These are phyloP conservation scores for Pyrgus malvae DNA, from an alignment of 2,888 invertebrate species.

Conservation along the genomic window DNA sequence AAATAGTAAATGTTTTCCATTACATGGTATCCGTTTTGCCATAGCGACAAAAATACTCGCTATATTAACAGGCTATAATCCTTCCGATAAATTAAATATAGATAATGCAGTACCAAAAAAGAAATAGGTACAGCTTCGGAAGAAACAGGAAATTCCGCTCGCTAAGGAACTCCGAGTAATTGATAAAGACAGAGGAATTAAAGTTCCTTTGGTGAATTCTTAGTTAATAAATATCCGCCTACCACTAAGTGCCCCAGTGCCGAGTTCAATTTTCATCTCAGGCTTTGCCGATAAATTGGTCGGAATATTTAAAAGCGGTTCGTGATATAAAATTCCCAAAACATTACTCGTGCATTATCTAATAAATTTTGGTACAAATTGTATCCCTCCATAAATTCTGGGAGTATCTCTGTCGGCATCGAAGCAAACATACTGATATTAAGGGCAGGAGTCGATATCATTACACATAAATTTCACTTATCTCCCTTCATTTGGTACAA, in stretches of 20 bases:
- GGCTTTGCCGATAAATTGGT: constrained; percentile 10
- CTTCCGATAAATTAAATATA: no score
- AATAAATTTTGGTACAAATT: constrained; percentile 28
- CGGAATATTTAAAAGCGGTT: constrained; percentile 16
- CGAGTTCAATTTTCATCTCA: constrained; percentile 10
- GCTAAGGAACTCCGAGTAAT: constrained; percentile 1
- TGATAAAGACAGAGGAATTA: constrained; percentile 6
- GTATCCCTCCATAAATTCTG: constrained; percentile 28
- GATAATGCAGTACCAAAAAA: no score
- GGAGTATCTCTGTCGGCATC: constrained; percentile 57
- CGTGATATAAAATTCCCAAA: constrained; percentile 24
- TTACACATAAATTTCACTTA: constrained; percentile 74
- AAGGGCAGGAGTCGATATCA: constrained; percentile 69
- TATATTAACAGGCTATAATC: no score
- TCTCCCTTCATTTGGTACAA: constrained; percentile 64
- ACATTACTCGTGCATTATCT: constrained; percentile 23
- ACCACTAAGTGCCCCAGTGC: constrained; percentile 15
- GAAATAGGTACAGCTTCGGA: no score
- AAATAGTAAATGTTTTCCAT: no score
- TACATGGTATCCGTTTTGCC: no score
- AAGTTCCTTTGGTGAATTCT: constrained; percentile 10
- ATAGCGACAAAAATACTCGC: no score
- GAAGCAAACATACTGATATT: constrained; percentile 66
- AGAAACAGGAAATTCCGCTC: no score
- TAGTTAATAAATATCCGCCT: constrained; percentile 18